Evolutionary conservation across 2,888 invertebrate species (phyloP).

Genomic region (Diaprepes abbreviatus): DNA sequence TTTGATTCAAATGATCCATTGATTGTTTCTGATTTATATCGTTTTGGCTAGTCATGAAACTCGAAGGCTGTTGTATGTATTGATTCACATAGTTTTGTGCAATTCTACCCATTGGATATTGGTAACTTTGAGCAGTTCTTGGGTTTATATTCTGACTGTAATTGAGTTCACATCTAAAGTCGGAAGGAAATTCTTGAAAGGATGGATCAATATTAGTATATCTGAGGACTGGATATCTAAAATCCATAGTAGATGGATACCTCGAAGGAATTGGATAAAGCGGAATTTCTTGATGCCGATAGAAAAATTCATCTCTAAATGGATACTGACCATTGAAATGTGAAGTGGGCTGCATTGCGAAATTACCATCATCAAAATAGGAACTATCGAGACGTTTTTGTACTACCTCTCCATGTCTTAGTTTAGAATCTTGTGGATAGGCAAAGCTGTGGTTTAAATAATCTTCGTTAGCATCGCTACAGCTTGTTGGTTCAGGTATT

Average conservation of each 20-base stretch:
- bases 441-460: background rate
- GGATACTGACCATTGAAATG: background rate
- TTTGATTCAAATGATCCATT: background rate
- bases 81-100: slow-evolving; percentile 8
- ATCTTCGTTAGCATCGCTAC: no score
- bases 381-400: background rate
- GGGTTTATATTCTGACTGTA: background rate
- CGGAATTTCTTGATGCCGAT: background rate
- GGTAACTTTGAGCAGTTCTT: background rate
- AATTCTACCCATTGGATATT: background rate
- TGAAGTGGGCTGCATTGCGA: background rate
- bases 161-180: background rate
- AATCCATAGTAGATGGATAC: background rate
- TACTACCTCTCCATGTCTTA: background rate
- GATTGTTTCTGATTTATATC: background rate
- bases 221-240: background rate
- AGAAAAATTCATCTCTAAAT: background rate
- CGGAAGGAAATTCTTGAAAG: background rate
- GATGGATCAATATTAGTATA: background rate
- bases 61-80: background rate
- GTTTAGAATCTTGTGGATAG: background rate
- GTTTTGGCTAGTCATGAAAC: background rate
- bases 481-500: no score
- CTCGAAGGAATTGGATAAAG: background rate
- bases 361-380: background rate